Base-by-base conservation (phyloP, 2,797 vertebrate species). In the Mallotus villosus region DNA sequence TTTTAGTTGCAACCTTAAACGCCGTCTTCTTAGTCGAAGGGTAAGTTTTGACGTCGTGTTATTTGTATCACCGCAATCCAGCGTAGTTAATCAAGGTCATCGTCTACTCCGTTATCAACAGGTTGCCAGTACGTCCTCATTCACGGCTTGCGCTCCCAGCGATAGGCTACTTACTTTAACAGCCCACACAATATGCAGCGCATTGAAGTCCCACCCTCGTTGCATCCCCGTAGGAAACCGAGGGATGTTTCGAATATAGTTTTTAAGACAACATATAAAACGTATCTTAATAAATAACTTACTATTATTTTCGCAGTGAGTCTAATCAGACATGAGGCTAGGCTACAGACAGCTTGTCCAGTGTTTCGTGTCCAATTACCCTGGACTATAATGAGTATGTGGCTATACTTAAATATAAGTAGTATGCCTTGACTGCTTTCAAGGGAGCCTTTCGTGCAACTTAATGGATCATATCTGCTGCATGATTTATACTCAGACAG, bases 121-220 rank as follows among this genome's bases (percentile, higher is more conserved):
- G 85, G 77, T 85, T 78, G 68, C 60, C 66, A 77, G 4, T 61
- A 60, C 74, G 68, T 46, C 76, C 75, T 71, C 69, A 67, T 21
- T 74, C 66, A 75, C 68, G 80, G 74, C 72, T 65, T 60, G 74
- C 77, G 55, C 74, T 72, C 79, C 68, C 67, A 80, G 75, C 67
- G 72, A 59, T 63, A 75, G 81, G 80, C 76, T 84, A 84, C 86
- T 55, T 55, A 85, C 85, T 75, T 76, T 78, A 61, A 71, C 27
- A 80, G 82, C 81, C 83, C 77, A 41, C 83, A 7, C 62, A 25
- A 29, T 34, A 4, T 67, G 29, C 49, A 53, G 65, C 49, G 46
- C 58, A 37, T 53, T 19, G 61, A 85, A 83, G 87, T 89, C 87
- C 89, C 87, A 85, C 90, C 58, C 58, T 60, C 24, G 51, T 17